phyloP scores from a whole-genome alignment of 2,113 vertebrate species.

The Micronycteris hirsuta region DNA sequence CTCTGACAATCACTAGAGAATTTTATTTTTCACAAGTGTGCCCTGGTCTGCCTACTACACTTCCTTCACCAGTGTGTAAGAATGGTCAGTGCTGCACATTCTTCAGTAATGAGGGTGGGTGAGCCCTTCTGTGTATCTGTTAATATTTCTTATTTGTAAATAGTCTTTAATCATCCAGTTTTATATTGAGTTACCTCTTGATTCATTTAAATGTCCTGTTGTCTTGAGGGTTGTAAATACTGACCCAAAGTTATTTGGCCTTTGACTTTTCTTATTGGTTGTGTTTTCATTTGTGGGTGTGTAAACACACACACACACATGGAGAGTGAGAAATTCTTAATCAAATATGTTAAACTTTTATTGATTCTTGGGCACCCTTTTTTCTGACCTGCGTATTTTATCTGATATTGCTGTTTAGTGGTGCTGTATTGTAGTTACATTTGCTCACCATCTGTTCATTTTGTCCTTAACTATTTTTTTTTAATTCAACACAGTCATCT shows the following conservation, averaged over 20 bases:
- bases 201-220: neutral
- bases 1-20: neutral
- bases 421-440: neutral
- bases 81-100: neutral
- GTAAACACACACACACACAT: neutral
- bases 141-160: neutral
- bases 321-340: neutral
- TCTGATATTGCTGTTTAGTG: neutral
- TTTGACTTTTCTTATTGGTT: neutral
- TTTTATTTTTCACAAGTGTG: neutral
- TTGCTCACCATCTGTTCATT: neutral
- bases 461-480: neutral
- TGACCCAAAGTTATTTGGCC: neutral
- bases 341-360: neutral
- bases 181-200: slow-evolving; percentile 7
- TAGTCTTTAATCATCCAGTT: neutral
- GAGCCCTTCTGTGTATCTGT: neutral
- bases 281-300: neutral
- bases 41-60: neutral
- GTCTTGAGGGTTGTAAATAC: neutral
- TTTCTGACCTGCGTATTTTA: neutral
- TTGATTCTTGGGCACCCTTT: neutral
- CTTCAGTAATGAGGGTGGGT: neutral
- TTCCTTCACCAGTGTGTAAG: neutral
- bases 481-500: neutral